Evolutionary conservation across 2,888 invertebrate genomes (phyloP).

Genomic region (Aleiodes testaceus): DNA sequence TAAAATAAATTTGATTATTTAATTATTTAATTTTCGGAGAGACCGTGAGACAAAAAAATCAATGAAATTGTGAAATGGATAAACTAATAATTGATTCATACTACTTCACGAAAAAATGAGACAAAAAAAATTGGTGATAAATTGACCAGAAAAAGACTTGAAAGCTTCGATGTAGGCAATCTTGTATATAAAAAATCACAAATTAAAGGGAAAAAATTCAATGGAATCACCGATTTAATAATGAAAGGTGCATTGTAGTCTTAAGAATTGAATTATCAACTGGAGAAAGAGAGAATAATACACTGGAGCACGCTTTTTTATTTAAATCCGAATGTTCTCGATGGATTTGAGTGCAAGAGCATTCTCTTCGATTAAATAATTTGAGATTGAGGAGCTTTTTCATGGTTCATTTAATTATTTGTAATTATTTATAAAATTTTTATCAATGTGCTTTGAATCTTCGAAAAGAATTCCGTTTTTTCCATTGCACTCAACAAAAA

Average conservation of each 20-base stretch:
- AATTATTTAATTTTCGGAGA: conserved; percentile 3
- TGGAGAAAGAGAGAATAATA: conserved; percentile 8
- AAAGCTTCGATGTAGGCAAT: conserved; percentile 20
- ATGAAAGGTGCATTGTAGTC: conserved; percentile 7
- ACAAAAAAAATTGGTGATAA: conserved; percentile 5
- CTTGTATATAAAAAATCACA: conserved; percentile 23
- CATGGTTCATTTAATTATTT: too few relatives aligned
- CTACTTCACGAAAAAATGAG: conserved; percentile 34
- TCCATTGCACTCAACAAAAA: background rate
- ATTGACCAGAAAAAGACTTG: background rate
- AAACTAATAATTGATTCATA: conserved; percentile 36
- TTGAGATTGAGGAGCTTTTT: conserved; percentile 9
- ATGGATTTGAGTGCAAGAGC: conserved; percentile 9
- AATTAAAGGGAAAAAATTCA: conserved; percentile 9
- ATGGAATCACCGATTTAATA: conserved; percentile 13
- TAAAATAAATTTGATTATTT: conserved; percentile 1
- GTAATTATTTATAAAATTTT: too few relatives aligned
- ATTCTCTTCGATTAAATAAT: background rate
- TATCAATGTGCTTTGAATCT: too few relatives aligned
- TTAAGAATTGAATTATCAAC: conserved; percentile 23
- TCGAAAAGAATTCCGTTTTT: background rate
- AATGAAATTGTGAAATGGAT: background rate
- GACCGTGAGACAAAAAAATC: conserved; percentile 3
- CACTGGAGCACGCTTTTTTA: conserved; percentile 31
- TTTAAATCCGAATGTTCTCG: conserved; percentile 32